These are phyloP conservation scores for Acanthochromis polyacanthus DNA, from an alignment of 2,113 vertebrate species.

Conservation along the genomic window DNA sequence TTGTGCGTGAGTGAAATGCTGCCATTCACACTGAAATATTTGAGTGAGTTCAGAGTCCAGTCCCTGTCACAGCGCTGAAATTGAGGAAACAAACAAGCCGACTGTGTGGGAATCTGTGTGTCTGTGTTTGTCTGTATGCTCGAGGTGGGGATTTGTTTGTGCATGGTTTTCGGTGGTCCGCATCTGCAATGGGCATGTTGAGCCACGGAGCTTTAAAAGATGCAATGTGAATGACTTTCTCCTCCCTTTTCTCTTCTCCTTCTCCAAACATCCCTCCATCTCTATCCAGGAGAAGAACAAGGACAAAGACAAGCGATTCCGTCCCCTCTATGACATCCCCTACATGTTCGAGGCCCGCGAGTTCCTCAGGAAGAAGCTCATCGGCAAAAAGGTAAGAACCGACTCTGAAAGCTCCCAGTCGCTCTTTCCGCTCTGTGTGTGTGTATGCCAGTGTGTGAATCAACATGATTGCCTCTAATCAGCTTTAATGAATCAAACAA, in stretches of 20 bases:
- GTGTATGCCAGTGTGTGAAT: background rate
- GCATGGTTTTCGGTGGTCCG: background rate
- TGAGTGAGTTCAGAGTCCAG: background rate
- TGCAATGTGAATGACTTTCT: constrained; percentile 43
- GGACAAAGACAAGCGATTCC: constrained; percentile 98
- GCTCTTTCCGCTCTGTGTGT: background rate
- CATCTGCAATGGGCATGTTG: constrained; percentile 13
- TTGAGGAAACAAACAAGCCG: constrained; percentile 3
- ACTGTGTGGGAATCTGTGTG: constrained; percentile 27
- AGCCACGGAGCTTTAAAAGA: background rate
- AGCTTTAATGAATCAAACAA: constrained; percentile 36
- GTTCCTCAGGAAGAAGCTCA: constrained; percentile 98
- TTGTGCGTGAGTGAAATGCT: background rate
- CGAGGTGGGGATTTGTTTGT: background rate
- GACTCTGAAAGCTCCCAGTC: background rate
- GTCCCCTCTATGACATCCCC: constrained; percentile 97
- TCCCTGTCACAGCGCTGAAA: constrained; percentile 4
- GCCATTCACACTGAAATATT: constrained; percentile 11
- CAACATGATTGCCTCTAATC: constrained; percentile 25
- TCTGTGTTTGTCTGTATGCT: background rate
- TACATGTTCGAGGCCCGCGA: constrained; percentile 99
- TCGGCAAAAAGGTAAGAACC: constrained; percentile 94
- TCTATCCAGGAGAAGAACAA: constrained; percentile 85
- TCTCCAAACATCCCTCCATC: background rate
- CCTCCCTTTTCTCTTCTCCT: background rate